phyloP scores from a whole-genome alignment of 2,113 vertebrate species.

The Asarcornis scutulata region DNA sequence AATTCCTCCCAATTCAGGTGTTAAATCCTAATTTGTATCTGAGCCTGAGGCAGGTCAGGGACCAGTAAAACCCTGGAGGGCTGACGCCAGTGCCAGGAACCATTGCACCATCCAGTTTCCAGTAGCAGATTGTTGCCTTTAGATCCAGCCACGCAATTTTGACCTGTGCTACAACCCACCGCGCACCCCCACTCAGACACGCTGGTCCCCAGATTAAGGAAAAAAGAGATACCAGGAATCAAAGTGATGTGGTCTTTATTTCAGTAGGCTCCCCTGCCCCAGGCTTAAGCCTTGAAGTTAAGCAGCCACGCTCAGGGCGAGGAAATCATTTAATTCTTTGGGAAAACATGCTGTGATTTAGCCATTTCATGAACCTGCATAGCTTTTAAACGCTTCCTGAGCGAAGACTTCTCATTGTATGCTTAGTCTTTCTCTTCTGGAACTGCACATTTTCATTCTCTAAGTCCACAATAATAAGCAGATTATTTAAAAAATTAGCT shows the following conservation, averaged over 20 bases:
- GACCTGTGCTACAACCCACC: neutral
- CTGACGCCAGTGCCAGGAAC: neutral
- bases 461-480: neutral
- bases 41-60: neutral
- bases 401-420: neutral
- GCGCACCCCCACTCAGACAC: neutral
- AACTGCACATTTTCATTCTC: neutral
- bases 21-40: neutral
- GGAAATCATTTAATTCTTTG: conserved; percentile 41
- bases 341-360: conserved; percentile 62
- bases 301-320: neutral
- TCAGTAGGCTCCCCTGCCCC: neutral
- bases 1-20: neutral
- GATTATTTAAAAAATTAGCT: neutral
- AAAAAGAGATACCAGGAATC: neutral
- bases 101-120: neutral
- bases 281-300: neutral
- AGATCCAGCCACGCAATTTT: neutral
- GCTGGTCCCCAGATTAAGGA: neutral
- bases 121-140: neutral
- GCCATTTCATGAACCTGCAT: conserved; percentile 49
- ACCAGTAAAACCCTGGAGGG: neutral
- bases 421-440: conserved; percentile 8
- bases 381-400: conserved; percentile 32
- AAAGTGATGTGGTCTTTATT: neutral